A percentile compares a stretch with the other conserved stretches of the same genome.
These are phyloP conservation scores for Carpatolechia fugitivella DNA, from an alignment of 2,888 invertebrate species.

Conservation along the genomic window DNA sequence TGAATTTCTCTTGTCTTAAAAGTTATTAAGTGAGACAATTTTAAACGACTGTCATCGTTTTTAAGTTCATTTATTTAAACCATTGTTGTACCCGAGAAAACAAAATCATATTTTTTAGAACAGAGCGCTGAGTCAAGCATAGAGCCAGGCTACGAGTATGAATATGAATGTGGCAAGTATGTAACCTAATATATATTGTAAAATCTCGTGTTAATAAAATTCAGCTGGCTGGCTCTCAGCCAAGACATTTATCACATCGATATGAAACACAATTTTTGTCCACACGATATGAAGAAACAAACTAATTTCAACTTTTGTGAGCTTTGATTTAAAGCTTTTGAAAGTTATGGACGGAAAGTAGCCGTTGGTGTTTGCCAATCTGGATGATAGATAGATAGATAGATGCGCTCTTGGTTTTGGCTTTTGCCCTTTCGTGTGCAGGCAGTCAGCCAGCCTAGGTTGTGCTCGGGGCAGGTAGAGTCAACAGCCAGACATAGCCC, in stretches of 20 bases:
- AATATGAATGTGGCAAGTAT: not conserved
- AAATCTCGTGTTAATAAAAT: slow-evolving; percentile 8
- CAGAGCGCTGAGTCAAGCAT: no score
- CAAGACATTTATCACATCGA: slow-evolving; percentile 9
- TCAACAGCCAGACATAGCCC: no score
- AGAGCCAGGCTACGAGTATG: no score
- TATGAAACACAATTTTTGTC: slow-evolving; percentile 5
- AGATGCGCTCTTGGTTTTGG: not conserved
- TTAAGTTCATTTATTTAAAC: not conserved
- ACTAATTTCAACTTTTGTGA: slow-evolving; percentile 10
- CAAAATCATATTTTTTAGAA: not conserved
- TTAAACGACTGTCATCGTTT: not conserved
- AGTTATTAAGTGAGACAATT: slow-evolving; percentile 9
- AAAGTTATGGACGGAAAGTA: slow-evolving; percentile 1
- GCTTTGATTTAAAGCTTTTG: slow-evolving; percentile 7
- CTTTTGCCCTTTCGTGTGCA: slow-evolving; percentile 2
- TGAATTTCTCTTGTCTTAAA: slow-evolving; percentile 4
- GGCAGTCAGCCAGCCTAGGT: not conserved
- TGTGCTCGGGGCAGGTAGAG: not conserved
- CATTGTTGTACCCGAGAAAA: not conserved
- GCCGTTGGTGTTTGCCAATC: not conserved
- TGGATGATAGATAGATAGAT: no score
- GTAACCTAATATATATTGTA: slow-evolving; percentile 1
- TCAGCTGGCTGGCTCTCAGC: slow-evolving; percentile 4
- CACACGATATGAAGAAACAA: not conserved